phyloP scores from a whole-genome alignment of 1,140 invertebrate genomes.

The Rhagoletis pomonella region DNA sequence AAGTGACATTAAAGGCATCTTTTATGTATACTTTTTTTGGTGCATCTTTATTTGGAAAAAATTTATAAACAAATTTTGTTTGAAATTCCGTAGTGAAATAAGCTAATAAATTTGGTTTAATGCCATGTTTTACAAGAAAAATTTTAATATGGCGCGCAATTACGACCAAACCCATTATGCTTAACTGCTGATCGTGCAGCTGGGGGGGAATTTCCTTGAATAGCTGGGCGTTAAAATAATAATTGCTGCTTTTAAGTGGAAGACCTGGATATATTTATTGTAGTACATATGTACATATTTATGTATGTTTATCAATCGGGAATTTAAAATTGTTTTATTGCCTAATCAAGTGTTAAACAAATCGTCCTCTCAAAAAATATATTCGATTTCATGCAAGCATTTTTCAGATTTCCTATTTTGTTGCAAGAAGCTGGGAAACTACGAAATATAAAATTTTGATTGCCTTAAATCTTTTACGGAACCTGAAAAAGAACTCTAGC shows the following conservation, averaged over 20 bases:
- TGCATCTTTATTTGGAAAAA: neutral
- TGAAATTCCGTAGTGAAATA: neutral
- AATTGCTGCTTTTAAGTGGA: conserved; percentile 20
- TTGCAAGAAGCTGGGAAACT: too few species aligned
- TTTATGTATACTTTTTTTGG: neutral
- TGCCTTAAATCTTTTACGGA: too few species aligned
- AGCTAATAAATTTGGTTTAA: conserved; percentile 34
- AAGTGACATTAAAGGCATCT: conserved; percentile 26
- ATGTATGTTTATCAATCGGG: neutral
- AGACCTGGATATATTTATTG: too few species aligned
- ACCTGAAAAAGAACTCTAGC: too few species aligned
- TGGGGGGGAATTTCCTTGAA: neutral
- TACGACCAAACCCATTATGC: neutral
- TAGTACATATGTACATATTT: neutral
- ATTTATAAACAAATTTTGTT: neutral
- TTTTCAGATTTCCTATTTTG: too few species aligned
- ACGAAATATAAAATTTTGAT: too few species aligned
- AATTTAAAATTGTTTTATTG: conserved; percentile 22
- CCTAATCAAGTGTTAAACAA: neutral
- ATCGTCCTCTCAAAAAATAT: too few species aligned
- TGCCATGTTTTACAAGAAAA: neutral
- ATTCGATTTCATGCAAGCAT: too few species aligned
- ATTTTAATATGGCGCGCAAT: conserved; percentile 4
- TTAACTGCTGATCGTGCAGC: neutral
- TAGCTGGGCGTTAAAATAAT: conserved; percentile 31